phyloP scores from a whole-genome alignment of 2,888 invertebrate species.

The Phaedon cochleariae region DNA sequence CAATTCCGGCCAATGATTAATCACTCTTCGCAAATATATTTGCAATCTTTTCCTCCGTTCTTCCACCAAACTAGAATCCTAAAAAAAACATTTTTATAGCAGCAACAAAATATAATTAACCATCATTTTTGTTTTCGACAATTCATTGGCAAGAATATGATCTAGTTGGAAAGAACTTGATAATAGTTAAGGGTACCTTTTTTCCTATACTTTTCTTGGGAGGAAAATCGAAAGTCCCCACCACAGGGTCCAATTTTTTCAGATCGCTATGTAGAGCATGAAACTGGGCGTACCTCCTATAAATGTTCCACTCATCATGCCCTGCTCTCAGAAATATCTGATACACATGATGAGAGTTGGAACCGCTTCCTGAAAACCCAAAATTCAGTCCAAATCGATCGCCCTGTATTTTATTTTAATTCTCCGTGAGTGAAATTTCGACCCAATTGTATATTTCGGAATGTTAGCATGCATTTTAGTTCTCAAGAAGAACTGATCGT shows the following conservation, averaged over 20 bases:
- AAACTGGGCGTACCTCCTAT: conserved; percentile 93
- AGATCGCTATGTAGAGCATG: conserved; percentile 84
- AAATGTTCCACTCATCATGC: conserved; percentile 95
- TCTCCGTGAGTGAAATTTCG: too few relatives aligned
- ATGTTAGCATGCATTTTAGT: too few relatives aligned
- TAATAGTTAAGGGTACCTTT: conserved; percentile 71
- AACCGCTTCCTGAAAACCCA: conserved; percentile 64
- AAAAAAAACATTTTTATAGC: conserved; percentile 29
- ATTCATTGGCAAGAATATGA: too few relatives aligned
- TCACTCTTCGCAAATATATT: conserved; percentile 84
- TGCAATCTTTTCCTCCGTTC: conserved; percentile 85
- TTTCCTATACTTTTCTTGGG: conserved; percentile 95
- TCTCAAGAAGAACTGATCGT: too few relatives aligned
- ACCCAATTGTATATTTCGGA: too few relatives aligned
- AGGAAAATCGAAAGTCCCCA: conserved; percentile 88
- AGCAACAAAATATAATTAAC: not conserved
- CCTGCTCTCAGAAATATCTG: conserved; percentile 83
- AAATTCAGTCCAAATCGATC: conserved; percentile 8
- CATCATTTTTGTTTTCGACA: conserved; percentile 1
- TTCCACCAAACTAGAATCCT: conserved; percentile 88
- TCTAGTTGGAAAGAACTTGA: too few relatives aligned
- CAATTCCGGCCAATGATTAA: conserved; percentile 82
- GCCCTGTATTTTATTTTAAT: too few relatives aligned
- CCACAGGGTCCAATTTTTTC: conserved; percentile 81
- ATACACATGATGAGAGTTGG: conserved; percentile 88